Evolutionary conservation across 2,888 invertebrate genomes (phyloP).

Genomic region (Byasa hedistus): DNA sequence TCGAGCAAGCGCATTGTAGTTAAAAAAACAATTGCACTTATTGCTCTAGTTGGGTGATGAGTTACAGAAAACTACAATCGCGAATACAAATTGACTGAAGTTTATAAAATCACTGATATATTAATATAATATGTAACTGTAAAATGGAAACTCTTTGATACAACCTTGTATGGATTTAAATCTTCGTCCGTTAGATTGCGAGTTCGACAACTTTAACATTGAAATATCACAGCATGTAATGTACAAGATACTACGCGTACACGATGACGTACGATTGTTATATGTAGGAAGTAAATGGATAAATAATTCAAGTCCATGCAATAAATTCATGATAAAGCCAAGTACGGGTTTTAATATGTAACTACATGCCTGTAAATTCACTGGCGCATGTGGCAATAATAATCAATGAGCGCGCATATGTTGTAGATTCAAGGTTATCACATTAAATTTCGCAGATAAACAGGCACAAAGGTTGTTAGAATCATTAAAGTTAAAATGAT

Average conservation of each 20-base stretch:
- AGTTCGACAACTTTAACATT: neutral
- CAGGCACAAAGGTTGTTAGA: neutral
- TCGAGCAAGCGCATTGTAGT: no score
- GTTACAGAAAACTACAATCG: no score
- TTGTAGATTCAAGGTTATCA: slow-evolving; percentile 10
- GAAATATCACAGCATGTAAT: neutral
- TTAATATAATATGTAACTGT: neutral
- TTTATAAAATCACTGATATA: neutral
- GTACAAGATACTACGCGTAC: slow-evolving; percentile 7
- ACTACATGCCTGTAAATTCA: slow-evolving; percentile 15
- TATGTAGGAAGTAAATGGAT: slow-evolving; percentile 21
- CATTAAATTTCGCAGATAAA: slow-evolving; percentile 12
- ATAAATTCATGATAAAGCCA: slow-evolving; percentile 23
- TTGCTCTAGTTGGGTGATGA: no score
- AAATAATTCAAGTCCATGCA: slow-evolving; percentile 9
- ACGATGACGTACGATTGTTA: slow-evolving; percentile 1
- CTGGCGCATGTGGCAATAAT: slow-evolving; percentile 17
- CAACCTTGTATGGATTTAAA: neutral
- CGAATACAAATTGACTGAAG: no score
- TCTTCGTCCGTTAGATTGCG: neutral
- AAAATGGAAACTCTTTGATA: neutral
- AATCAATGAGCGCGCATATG: slow-evolving; percentile 9
- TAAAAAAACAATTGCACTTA: no score
- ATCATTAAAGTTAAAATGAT: slow-evolving; percentile 2
- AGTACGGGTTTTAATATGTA: slow-evolving; percentile 13